These are phyloP conservation scores for Synergus umbraculus DNA, from an alignment of 2,888 invertebrate genomes.

Conservation along the genomic window DNA sequence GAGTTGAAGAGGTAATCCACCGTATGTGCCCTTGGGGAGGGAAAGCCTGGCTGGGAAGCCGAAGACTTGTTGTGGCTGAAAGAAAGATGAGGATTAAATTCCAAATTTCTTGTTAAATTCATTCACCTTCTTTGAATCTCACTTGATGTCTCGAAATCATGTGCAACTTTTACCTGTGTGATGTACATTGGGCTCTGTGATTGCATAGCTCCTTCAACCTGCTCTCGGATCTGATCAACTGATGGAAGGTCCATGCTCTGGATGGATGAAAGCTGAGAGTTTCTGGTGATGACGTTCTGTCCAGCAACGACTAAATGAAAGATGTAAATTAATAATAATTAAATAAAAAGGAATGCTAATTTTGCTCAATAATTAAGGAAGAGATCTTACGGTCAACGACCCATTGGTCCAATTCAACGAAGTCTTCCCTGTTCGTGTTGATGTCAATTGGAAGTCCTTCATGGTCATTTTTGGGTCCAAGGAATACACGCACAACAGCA, in stretches of 20 bases:
- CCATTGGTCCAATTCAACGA: conserved; percentile 82
- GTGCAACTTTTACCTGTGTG: conserved; percentile 60
- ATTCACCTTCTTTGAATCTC: too few relatives aligned
- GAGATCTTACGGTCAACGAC: conserved; percentile 78
- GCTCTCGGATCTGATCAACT: conserved; percentile 82
- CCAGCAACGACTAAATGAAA: conserved; percentile 80
- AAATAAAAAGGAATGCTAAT: not conserved
- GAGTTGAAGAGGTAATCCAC: conserved; percentile 82
- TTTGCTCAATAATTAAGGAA: not conserved
- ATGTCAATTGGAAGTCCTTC: conserved; percentile 80
- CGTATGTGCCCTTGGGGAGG: conserved; percentile 83
- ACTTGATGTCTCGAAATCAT: too few relatives aligned
- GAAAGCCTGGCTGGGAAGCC: conserved; percentile 82
- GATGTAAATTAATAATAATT: not conserved
- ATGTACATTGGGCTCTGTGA: conserved; percentile 74
- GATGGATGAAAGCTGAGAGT: conserved; percentile 81
- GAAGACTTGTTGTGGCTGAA: conserved; percentile 78
- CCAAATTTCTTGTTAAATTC: conserved; percentile 64
- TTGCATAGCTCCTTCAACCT: conserved; percentile 79
- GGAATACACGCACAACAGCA: conserved; percentile 83
- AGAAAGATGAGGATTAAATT: conserved; percentile 68
- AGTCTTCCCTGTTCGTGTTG: conserved; percentile 81
- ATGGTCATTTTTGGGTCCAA: conserved; percentile 85
- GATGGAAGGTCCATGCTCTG: conserved; percentile 78
- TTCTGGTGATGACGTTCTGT: conserved; percentile 84